Percentiles rank a stretch among this genome's conserved stretches.
These are phyloP conservation scores for Gymnoscopelus braueri DNA, from an alignment of 2,797 vertebrate genomes.

Conservation along the genomic window DNA sequence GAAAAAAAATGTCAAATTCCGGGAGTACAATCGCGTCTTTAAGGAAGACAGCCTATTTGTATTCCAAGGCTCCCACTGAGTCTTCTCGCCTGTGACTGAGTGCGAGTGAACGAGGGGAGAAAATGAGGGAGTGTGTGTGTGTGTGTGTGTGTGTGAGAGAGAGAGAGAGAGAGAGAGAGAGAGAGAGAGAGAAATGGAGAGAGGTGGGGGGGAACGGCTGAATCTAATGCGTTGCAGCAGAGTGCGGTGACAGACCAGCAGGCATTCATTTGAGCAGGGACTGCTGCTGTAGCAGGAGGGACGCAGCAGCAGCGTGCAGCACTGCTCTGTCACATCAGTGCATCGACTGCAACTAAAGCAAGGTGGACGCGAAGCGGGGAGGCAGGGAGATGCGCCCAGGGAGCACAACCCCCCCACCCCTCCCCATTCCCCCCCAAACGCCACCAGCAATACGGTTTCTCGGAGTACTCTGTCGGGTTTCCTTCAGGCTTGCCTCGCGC, in stretches of 20 bases:
- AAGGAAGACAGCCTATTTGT: slow-evolving; percentile 81
- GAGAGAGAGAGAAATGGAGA: slow-evolving; percentile 24
- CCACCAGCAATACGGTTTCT: slow-evolving; percentile 53
- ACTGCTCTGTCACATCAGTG: slow-evolving; percentile 63
- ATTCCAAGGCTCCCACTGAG: slow-evolving; percentile 74
- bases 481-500: slow-evolving; percentile 46
- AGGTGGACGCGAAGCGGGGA: slow-evolving; percentile 61
- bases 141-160: slow-evolving; percentile 43
- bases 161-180: slow-evolving; percentile 29
- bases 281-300: slow-evolving; percentile 68
- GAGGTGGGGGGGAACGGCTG: slow-evolving; percentile 64
- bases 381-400: slow-evolving; percentile 48
- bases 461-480: slow-evolving; percentile 62
- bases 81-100: slow-evolving; percentile 79
- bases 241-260: slow-evolving; percentile 81
- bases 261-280: slow-evolving; percentile 78
- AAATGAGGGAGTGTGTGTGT: slow-evolving; percentile 43
- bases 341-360: slow-evolving; percentile 65
- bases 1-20: slow-evolving; percentile 37
- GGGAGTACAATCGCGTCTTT: slow-evolving; percentile 81
- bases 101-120: slow-evolving; percentile 70
- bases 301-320: slow-evolving; percentile 50
- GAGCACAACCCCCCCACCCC: slow-evolving; percentile 41
- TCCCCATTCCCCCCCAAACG: slow-evolving; percentile 30
- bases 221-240: slow-evolving; percentile 80